phyloP scores from a whole-genome alignment of 2,113 vertebrate species.

The Pseudorectes ferrugineus region DNA sequence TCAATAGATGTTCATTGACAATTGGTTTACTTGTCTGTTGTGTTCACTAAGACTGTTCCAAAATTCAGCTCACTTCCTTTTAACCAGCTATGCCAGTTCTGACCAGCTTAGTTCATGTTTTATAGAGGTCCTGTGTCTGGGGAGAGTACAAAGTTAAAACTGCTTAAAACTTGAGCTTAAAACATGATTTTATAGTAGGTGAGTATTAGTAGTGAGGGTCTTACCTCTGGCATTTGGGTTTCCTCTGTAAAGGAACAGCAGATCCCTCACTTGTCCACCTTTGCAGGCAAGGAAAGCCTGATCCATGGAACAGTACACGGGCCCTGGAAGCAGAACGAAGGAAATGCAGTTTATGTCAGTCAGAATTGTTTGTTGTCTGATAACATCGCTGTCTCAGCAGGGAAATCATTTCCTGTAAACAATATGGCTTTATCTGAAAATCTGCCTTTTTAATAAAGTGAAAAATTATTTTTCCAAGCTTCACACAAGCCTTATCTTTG shows the following conservation, averaged over 20 bases:
- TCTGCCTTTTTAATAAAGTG: background rate
- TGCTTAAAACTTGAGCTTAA: background rate
- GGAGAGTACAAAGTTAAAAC: background rate
- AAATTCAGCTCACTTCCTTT: background rate
- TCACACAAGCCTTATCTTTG: background rate
- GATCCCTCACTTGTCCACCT: background rate
- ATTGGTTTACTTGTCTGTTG: background rate
- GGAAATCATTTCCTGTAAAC: constrained; percentile 34
- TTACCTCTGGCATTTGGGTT: background rate
- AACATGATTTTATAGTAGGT: background rate
- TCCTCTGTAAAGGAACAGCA: background rate
- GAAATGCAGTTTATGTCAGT: background rate
- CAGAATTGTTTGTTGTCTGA: background rate
- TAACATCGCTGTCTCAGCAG: background rate
- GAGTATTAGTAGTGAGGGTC: no score
- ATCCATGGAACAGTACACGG: background rate
- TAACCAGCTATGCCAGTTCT: background rate
- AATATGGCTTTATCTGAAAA: background rate
- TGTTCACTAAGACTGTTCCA: background rate
- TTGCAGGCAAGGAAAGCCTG: background rate
- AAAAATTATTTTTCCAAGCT: constrained; percentile 25
- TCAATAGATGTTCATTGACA: background rate
- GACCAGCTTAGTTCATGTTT: background rate
- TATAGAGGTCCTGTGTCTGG: background rate
- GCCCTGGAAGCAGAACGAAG: background rate